Percentiles rank a stretch among this genome's conserved stretches.
These are phyloP conservation scores for Eueremaeus valkanovi DNA, from an alignment of 2,888 invertebrate genomes.

Conservation along the genomic window DNA sequence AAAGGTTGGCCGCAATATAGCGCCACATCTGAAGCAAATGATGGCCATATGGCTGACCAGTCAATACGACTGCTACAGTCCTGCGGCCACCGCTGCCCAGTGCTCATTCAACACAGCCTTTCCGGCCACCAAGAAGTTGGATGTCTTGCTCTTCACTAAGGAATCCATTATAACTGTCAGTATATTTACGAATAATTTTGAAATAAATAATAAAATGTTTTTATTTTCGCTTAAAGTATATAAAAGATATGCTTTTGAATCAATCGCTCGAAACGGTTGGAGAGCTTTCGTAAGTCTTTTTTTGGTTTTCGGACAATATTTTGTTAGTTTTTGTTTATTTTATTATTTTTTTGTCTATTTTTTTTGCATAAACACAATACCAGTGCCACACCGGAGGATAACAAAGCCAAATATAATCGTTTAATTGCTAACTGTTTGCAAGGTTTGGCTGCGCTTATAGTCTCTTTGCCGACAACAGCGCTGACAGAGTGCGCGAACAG, in stretches of 20 bases:
- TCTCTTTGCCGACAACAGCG: constrained; percentile 56
- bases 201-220: constrained; percentile 33
- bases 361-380: too few relatives aligned
- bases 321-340: neutral
- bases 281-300: constrained; percentile 52
- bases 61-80: constrained; percentile 78
- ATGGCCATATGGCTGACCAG: constrained; percentile 79
- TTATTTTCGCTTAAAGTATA: constrained; percentile 55
- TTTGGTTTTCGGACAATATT: neutral
- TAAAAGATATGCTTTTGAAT: constrained; percentile 66
- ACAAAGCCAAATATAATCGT: constrained; percentile 65
- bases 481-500: constrained; percentile 51
- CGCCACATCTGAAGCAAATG: constrained; percentile 71
- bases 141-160: constrained; percentile 76
- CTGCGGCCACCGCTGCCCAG: constrained; percentile 69
- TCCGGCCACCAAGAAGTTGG: constrained; percentile 68
- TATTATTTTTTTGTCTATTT: too few relatives aligned
- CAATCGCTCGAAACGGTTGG: constrained; percentile 52
- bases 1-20: constrained; percentile 69
- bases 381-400: constrained; percentile 60
- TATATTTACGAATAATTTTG: constrained; percentile 2
- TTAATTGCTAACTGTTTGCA: constrained; percentile 64
- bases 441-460: constrained; percentile 61
- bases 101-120: constrained; percentile 69
- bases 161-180: constrained; percentile 65